Evolutionary conservation across 2,888 invertebrate genomes (phyloP), one percentile per base, ranked within the genome.

Genomic region (Meloe dianella): DNA sequence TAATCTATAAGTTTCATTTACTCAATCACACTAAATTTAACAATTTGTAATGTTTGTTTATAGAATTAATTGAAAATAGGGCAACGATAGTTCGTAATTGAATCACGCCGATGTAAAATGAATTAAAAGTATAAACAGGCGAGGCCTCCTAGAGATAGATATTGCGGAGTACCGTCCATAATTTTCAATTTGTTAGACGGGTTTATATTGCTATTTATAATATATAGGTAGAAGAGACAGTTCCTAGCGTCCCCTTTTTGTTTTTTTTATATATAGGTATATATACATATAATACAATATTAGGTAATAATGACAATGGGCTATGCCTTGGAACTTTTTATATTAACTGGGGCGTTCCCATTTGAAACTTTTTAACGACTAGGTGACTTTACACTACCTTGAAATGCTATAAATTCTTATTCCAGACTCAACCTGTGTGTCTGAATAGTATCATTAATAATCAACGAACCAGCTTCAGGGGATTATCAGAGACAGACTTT

Each of bases 161-260:
- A 64, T 65, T 60, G 61, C 66, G 10, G 61, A 64, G 68, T 61
- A 64, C 66, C 60, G 60, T 64, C 61, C 69, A 69, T 69, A 69
- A 69, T 66, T 69, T 69, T 69, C 69, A 69, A 69, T 69, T 69
- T 69, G 35, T 57, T 41, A 41, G 41, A 66, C 66, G 66, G 59
- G 57, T 66, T 66, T 69, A 66, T 69, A 69, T 69, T 66, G 69
- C 66, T 66, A 69, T 69, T 66, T 69, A 66, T 66, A 69, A 66
- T 66, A 64, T 66, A 69, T 66, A 69, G 66, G 61, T 64, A 38
- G 69, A 69, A 66, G 57, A 61, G 69, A 69, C 69, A 69, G 66
- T 69, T 65, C 61, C 63, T 38, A 57, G 51, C 68, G 64, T 67
- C 68, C 69, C 69, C 69, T 62, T 66, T 69, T 65, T 61, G 64